phyloP scores from a whole-genome alignment of 2,113 vertebrate genomes.

The Cryptotis parvus region DNA sequence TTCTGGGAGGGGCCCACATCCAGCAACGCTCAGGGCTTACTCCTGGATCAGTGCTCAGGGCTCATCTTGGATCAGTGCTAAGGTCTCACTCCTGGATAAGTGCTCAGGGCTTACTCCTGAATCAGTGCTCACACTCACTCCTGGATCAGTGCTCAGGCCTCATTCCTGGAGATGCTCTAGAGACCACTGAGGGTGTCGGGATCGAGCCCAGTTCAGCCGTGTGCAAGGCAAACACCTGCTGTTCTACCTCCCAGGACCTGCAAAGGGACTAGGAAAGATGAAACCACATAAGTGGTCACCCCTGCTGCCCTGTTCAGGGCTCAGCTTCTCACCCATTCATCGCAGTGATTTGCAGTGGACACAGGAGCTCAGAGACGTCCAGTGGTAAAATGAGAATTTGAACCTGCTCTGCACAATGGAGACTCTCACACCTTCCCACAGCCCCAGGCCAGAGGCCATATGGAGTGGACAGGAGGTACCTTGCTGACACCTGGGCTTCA shows the following conservation, averaged over 20 bases:
- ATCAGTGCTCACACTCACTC: too few species aligned
- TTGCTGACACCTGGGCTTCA: neutral
- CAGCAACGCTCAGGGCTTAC: too few species aligned
- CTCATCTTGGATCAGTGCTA: too few species aligned
- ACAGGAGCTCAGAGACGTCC: neutral
- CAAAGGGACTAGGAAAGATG: slow-evolving; percentile 7
- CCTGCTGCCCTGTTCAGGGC: neutral
- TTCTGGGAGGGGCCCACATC: neutral
- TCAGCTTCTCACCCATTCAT: neutral
- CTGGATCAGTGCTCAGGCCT: too few species aligned
- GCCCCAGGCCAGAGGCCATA: neutral
- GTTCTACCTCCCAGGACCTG: neutral
- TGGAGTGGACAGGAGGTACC: neutral
- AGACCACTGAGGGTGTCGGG: too few species aligned
- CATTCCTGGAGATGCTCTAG: too few species aligned
- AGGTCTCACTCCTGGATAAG: too few species aligned
- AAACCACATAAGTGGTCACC: neutral
- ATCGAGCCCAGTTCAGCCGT: neutral
- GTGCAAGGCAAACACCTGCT: neutral
- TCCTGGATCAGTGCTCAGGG: too few species aligned
- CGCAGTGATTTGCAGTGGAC: neutral
- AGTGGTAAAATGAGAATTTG: neutral
- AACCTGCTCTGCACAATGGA: neutral
- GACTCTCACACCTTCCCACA: neutral
- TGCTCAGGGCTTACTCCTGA: too few species aligned